Evolutionary conservation across 2,797 vertebrate species (phyloP), one percentile per base, ranked within the genome.

Genomic region (Acrocephalus scirpaceus): DNA sequence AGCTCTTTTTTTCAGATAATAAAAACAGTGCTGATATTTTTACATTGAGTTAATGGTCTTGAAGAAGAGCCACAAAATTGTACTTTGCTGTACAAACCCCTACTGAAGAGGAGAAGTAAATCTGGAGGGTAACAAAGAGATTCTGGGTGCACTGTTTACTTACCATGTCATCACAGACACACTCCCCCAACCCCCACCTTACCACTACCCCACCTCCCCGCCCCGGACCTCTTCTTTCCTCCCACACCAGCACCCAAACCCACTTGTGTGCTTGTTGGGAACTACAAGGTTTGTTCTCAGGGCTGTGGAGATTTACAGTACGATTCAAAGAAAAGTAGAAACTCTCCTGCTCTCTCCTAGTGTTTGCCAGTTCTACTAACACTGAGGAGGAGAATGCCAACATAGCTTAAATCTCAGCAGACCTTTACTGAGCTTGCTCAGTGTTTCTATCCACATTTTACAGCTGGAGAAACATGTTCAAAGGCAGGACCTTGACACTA

Each of bases 21-120:
- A 81, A 97, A 97, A 96, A 96, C 95, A 97, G 90, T 95, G 94
- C 77, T 95, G 94, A 96, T 97, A 95, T 94, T 94, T 97, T 97
- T 97, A 96, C 93, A 95, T 91, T 75, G 88, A 95, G 89, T 96
- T 94, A 96, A 96, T 92, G 86, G 88, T 91, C 91, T 93, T 95
- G 94, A 97, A 84, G 93, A 96, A 96, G 96, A 96, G 93, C 94
- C 94, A 93, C 95, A 95, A 88, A 95, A 86, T 56, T 87, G 74
- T 85, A 69, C 84, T 95, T 95, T 74, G 56, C 85, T 78, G 73
- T 86, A 89, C 86, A 95, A 94, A 92, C 51, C 76, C 62, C 69
- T 76, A 2, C 75, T 72, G 90, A 94, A 88, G 71, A 86, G 40
- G 16, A 91, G 73, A 88, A 83, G 78, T 91, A 91, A 92, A 95